These are phyloP conservation scores for Ceuthmochares aereus DNA, from an alignment of 2,113 vertebrate species.

Conservation along the genomic window DNA sequence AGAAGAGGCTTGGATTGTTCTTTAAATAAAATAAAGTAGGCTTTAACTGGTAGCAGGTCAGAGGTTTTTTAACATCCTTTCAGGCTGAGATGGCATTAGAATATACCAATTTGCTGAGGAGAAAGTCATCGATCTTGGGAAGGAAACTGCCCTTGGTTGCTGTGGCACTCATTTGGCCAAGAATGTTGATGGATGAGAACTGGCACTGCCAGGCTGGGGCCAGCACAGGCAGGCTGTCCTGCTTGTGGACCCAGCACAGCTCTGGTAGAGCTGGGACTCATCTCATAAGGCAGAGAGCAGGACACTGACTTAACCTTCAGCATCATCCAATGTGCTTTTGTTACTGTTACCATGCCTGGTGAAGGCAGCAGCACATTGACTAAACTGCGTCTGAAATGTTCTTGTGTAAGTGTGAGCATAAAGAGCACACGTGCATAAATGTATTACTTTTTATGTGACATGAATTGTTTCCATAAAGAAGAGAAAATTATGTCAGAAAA, in stretches of 20 bases:
- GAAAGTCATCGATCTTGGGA: no score
- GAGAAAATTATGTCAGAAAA: background rate
- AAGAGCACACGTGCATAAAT: rapidly evolving
- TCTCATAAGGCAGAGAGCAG: background rate
- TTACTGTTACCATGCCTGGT: rapidly evolving
- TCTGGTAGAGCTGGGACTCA: background rate
- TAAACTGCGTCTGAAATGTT: rapidly evolving
- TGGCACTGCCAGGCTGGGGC: background rate
- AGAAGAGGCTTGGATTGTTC: background rate
- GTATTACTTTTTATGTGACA: background rate
- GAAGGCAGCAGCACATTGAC: rapidly evolving
- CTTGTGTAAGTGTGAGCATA: rapidly evolving
- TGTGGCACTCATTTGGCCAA: rapidly evolving
- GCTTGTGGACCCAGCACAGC: background rate
- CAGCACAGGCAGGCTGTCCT: background rate
- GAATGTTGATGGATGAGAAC: background rate
- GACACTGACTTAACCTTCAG: background rate
- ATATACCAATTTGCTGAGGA: background rate
- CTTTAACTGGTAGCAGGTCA: background rate
- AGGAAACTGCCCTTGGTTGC: background rate
- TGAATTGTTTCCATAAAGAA: background rate
- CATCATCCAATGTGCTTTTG: rapidly evolving
- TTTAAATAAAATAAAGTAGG: background rate
- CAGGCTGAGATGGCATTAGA: background rate
- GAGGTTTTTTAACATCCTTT: background rate